These are phyloP conservation scores for Drosophila ezoana DNA, from an alignment of 2,888 invertebrate genomes.

Conservation along the genomic window DNA sequence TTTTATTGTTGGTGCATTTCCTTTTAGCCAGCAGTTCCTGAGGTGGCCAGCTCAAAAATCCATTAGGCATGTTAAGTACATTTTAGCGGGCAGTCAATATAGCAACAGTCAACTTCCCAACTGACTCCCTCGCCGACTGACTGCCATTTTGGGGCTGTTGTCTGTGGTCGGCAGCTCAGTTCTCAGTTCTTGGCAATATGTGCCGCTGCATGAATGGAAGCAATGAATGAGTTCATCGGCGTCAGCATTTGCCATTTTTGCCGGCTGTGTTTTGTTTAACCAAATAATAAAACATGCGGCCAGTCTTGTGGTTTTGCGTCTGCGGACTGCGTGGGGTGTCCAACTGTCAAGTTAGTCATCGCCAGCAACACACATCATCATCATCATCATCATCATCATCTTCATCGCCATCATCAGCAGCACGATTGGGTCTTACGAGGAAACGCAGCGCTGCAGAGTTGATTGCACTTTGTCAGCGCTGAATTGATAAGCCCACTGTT, in stretches of 20 bases:
- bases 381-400: conserved; percentile 18
- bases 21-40: conserved; percentile 43
- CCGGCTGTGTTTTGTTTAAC: conserved; percentile 66
- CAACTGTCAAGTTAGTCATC: conserved; percentile 61
- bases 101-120: conserved; percentile 17
- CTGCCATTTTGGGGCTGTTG: conserved; percentile 26
- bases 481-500: conserved; percentile 71
- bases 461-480: conserved; percentile 73
- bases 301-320: conserved; percentile 23
- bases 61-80: conserved; percentile 64
- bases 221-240: conserved; percentile 72
- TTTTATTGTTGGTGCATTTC: conserved; percentile 52
- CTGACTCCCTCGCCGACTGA: conserved; percentile 12
- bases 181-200: conserved; percentile 13
- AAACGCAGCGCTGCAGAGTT: conserved; percentile 68
- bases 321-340: conserved; percentile 69
- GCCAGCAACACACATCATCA: conserved; percentile 12
- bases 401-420: conserved; percentile 6
- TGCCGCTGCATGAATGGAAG: conserved; percentile 58
- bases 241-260: conserved; percentile 69
- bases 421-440: conserved; percentile 41
- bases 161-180: conserved; percentile 11
- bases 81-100: conserved; percentile 52
- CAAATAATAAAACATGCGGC: conserved; percentile 57
- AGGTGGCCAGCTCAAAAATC: conserved; percentile 43